Percentiles rank a stretch among this genome's conserved stretches.
phyloP scores from a whole-genome alignment of 2,797 vertebrate species.

The Columba guinea region DNA sequence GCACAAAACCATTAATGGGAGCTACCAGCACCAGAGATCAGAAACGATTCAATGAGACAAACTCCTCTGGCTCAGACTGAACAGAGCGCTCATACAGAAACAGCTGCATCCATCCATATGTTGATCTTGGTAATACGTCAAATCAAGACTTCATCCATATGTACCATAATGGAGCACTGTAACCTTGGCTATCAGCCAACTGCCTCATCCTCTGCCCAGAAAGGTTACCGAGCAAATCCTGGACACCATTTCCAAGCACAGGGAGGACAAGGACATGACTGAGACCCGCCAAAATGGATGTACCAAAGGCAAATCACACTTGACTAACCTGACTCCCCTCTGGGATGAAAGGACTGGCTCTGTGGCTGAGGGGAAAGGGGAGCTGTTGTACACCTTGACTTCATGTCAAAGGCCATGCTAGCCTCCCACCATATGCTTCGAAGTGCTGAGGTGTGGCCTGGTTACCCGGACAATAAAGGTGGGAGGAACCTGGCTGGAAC shows the following conservation, averaged over 20 bases:
- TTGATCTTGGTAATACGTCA: background rate
- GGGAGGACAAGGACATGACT: background rate
- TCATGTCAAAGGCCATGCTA: background rate
- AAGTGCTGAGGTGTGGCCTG: background rate
- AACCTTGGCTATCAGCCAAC: background rate
- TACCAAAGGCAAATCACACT: background rate
- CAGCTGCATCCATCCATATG: constrained; percentile 8
- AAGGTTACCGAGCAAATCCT: background rate
- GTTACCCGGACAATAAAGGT: background rate
- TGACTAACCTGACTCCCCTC: background rate
- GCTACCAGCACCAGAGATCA: background rate
- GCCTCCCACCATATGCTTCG: background rate
- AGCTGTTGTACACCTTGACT: background rate
- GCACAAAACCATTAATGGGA: background rate
- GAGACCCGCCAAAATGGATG: background rate
- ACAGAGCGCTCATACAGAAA: background rate
- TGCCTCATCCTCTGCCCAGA: background rate
- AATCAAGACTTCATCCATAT: constrained; percentile 13
- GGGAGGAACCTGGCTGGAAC: background rate
- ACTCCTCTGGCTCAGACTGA: background rate
- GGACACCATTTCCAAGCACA: background rate
- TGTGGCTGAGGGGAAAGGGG: background rate
- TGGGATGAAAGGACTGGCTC: background rate
- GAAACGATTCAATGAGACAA: background rate
- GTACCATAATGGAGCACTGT: background rate